These are phyloP conservation scores for Netelia melanura DNA, from an alignment of 2,888 invertebrate species.

Conservation along the genomic window DNA sequence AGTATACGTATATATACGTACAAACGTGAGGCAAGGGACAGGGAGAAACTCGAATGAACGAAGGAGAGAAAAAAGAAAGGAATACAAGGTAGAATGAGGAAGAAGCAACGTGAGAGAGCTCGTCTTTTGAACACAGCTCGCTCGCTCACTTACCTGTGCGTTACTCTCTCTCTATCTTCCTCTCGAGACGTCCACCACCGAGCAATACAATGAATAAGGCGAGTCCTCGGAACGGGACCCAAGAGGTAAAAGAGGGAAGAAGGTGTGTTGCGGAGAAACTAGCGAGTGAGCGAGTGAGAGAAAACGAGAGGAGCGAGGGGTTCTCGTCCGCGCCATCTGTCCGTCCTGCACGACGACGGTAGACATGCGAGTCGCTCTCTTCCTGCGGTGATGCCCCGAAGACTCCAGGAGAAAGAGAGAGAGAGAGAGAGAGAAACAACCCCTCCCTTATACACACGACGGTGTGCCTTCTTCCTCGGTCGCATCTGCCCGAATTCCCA, in stretches of 20 bases:
- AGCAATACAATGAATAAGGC: slow-evolving; percentile 50
- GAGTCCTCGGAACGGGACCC: slow-evolving; percentile 70
- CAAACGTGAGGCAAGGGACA: neutral
- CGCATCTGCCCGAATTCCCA: slow-evolving; percentile 79
- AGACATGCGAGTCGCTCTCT: slow-evolving; percentile 2
- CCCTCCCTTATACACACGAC: slow-evolving; percentile 37
- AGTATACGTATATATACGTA: too few relatives aligned
- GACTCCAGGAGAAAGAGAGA: slow-evolving; percentile 34
- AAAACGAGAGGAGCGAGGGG: slow-evolving; percentile 39
- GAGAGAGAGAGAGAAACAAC: slow-evolving; percentile 59
- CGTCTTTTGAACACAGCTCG: slow-evolving; percentile 2
- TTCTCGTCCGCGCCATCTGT: slow-evolving; percentile 55
- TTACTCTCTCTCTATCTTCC: slow-evolving; percentile 1
- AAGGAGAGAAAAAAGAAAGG: neutral
- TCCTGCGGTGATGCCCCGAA: slow-evolving; percentile 3
- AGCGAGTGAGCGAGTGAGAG: slow-evolving; percentile 36
- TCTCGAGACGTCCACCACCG: slow-evolving; percentile 10
- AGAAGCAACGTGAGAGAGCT: neutral
- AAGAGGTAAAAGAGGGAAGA: slow-evolving; percentile 49
- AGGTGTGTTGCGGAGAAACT: slow-evolving; percentile 16
- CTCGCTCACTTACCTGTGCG: slow-evolving; percentile 44
- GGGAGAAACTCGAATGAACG: neutral
- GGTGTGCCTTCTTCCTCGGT: slow-evolving; percentile 58
- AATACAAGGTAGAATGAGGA: neutral
- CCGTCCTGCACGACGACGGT: slow-evolving; percentile 21